Evolutionary conservation across 2,113 vertebrate genomes (phyloP), one percentile per base, ranked within the genome.

Genomic region (Bombycilla garrulus): DNA sequence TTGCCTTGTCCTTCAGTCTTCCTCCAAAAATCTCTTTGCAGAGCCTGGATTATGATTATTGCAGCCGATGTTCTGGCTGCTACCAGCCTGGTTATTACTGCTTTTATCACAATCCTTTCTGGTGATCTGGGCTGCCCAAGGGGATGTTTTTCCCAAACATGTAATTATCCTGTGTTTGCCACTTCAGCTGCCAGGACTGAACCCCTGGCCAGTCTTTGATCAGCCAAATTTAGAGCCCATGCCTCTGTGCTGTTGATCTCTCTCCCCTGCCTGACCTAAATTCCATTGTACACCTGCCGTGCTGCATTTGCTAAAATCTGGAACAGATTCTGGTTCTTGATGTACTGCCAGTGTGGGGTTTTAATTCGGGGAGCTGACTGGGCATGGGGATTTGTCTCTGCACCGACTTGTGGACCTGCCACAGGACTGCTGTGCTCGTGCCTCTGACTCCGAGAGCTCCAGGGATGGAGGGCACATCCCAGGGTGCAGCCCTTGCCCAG

Each of bases 211-310:
- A 7, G 15, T 16, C 67, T 70, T 88, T 36, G 64, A 78, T 83
- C 60, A 73, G 62, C 13, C 54, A 25, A 29, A 92, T 65, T 62
- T 45, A 53, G 72, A 90, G 85, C 81, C 90, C 48, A n/a, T 83
- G 85, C 85, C 82, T 90, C 60, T 33, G 53, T 38, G 69, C 80
- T 88, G 71, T 45, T 88, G 82, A 81, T 94, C 76, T 33, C 82
- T 56, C 82, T 36, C 67, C 47, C 64, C 71, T 93, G 85, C 64
- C 90, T 81, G 88, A 90, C 94, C 94, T 92, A 92, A 88, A 96
- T 96, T 96, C 92, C 92, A 72, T 44, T 84, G 82, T 94, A 93
- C 90, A 96, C 93, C 93, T 92, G 92, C 86, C 90, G 81, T 60
- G 38, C 40, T 60, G 64, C 47, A 6, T 94, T 90, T 94, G 62